These are phyloP conservation scores for Pheosia tremula DNA, from an alignment of 2,888 invertebrate genomes.

Conservation along the genomic window DNA sequence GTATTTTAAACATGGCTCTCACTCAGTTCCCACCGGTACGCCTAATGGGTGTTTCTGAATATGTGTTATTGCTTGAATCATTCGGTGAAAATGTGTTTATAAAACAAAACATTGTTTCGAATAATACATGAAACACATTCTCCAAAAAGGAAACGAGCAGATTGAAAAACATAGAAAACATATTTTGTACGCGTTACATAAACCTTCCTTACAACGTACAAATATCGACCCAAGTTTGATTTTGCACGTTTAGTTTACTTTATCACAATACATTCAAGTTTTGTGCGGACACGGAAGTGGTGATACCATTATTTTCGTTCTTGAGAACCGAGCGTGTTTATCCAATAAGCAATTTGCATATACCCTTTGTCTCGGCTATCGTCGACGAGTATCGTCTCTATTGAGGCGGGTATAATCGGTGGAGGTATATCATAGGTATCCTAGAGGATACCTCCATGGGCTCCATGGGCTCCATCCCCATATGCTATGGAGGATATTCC, in stretches of 20 bases:
- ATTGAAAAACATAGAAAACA: too few species aligned
- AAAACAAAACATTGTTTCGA: not conserved
- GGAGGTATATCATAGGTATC: too few species aligned
- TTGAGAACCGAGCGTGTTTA: not conserved
- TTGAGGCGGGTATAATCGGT: not conserved
- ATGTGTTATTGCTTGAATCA: not conserved
- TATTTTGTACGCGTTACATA: too few species aligned
- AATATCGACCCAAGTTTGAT: too few species aligned
- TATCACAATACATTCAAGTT: not conserved
- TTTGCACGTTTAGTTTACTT: not conserved
- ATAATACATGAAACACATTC: too few species aligned
- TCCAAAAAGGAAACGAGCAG: too few species aligned
- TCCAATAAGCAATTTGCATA: conserved; percentile 3
- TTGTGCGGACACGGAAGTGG: not conserved
- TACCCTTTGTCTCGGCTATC: not conserved
- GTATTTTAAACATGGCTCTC: not conserved
- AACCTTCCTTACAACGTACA: too few species aligned
- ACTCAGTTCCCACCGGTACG: not conserved
- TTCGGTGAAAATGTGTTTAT: not conserved
- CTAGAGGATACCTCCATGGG: too few species aligned
- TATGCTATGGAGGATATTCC: too few species aligned
- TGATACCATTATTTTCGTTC: not conserved
- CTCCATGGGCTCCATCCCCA: too few species aligned
- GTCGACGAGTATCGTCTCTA: not conserved
- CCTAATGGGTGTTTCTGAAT: not conserved